Base-by-base conservation (phyloP, 2,888 invertebrate genomes). In the Pedicia rivosa region DNA sequence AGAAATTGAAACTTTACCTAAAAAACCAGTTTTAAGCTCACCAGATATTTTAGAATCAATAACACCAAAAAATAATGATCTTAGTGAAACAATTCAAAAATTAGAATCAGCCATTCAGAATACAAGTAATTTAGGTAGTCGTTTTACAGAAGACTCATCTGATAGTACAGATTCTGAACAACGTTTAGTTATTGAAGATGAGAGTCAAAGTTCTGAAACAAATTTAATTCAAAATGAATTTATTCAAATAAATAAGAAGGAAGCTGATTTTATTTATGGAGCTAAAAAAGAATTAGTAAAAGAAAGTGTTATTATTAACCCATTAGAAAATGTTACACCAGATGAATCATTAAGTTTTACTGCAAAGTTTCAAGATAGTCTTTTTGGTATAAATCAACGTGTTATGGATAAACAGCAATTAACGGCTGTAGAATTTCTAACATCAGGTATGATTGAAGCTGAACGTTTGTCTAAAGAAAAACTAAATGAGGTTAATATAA, bases 81-180 rank as follows among this genome's bases (percentile, higher is more conserved):
- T 73, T 9, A 70, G 68, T 44, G 73, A 72, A 43, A 73, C 72
- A 2, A 73, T 73, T 49, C 72, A 71, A 53, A 73, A 73, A 49
- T 50, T 73, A 17, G 62, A 62, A 43, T 57, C 57, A 40, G 62
- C 56, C 35, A 59, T 61, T 36, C 44, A 46, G 22, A 42, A 46
- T 24, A 30, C 40, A 13, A 39, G 45, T 10, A 29, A 31, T 20
- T 25, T 27, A 10, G 24, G 19, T 7, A 20, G 14, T 12, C 32
- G 20, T 14, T 54, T 58, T 19, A 70, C 70, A 27, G 72, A 72
- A 8, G 71, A 72, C 40, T 72, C 71, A 6, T 64, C 68, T 2
- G 74, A 74, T 40, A 71, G 70, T 47, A 74, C 72, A 34, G 75
- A 75, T 52, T 74, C 73, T 0, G 75, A 74, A 45, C 65, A 69